These are phyloP conservation scores for Zaprionus davidi DNA, from an alignment of 1,140 invertebrate genomes.

Conservation along the genomic window DNA sequence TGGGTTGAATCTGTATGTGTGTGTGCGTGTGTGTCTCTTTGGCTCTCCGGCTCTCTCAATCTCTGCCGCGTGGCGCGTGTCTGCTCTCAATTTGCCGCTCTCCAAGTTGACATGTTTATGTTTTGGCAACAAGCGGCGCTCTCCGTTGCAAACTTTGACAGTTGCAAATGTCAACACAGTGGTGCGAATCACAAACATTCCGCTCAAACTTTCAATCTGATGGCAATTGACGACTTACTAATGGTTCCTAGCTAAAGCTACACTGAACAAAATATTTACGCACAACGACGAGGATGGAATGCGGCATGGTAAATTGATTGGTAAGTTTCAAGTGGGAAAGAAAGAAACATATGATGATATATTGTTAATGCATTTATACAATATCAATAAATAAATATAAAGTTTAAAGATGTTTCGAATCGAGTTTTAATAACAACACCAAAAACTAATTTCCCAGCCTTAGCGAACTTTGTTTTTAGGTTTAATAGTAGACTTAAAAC, in stretches of 20 bases:
- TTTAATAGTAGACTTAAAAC: too few relatives aligned
- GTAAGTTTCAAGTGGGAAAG: slow-evolving; percentile 34
- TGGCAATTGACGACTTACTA: slow-evolving; percentile 41
- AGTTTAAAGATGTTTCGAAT: too few relatives aligned
- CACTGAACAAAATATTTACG: slow-evolving; percentile 45
- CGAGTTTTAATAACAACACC: too few relatives aligned
- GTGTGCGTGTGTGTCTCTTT: slow-evolving; percentile 22
- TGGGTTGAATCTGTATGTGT: slow-evolving; percentile 17
- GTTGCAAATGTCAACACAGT: slow-evolving; percentile 75
- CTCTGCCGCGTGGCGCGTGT: slow-evolving; percentile 38
- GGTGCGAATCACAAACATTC: slow-evolving; percentile 44
- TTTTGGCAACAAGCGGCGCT: slow-evolving; percentile 76
- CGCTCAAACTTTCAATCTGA: slow-evolving; percentile 28
- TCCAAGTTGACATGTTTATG: slow-evolving; percentile 76
- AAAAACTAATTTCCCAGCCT: too few relatives aligned
- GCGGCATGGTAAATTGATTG: slow-evolving; percentile 66
- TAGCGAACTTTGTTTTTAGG: too few relatives aligned
- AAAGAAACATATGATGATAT: too few relatives aligned
- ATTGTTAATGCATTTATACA: too few relatives aligned
- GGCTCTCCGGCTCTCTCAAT: slow-evolving; percentile 10
- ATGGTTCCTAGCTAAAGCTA: slow-evolving; percentile 77
- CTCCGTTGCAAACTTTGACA: slow-evolving; percentile 75
- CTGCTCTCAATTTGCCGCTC: slow-evolving; percentile 42
- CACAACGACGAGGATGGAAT: slow-evolving; percentile 26
- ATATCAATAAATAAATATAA: too few relatives aligned